phyloP scores from a whole-genome alignment of 2,797 vertebrate genomes.

The Sebastes minor region DNA sequence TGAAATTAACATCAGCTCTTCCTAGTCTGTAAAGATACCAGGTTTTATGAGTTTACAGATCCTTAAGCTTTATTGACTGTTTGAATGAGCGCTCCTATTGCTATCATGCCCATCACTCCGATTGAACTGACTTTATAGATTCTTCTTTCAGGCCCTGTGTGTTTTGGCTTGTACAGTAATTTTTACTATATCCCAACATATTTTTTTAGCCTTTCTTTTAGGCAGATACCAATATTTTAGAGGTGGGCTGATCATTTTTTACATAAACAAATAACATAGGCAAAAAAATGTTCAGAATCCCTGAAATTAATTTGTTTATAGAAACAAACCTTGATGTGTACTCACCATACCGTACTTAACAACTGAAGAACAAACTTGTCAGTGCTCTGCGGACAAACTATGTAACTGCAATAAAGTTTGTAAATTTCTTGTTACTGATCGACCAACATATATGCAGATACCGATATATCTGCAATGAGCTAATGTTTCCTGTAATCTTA shows the following conservation, averaged over 20 bases:
- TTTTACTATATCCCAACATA: background rate
- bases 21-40: background rate
- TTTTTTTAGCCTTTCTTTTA: background rate
- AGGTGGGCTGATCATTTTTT: background rate
- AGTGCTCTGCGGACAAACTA: no score
- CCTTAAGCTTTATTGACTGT: slow-evolving; percentile 1
- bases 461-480: background rate
- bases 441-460: background rate
- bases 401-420: no score
- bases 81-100: background rate
- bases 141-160: background rate
- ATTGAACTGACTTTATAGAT: background rate
- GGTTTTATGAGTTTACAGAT: background rate
- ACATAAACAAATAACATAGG: background rate
- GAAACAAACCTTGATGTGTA: no score
- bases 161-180: background rate
- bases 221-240: background rate
- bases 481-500: background rate
- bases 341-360: no score
- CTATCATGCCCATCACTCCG: background rate
- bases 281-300: background rate
- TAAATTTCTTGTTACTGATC: background rate
- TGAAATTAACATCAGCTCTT: background rate
- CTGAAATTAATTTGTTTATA: background rate
- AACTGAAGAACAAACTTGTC: background rate